Base-by-base conservation (phyloP, 2,113 vertebrate genomes). In the Triplophysa rosa region DNA sequence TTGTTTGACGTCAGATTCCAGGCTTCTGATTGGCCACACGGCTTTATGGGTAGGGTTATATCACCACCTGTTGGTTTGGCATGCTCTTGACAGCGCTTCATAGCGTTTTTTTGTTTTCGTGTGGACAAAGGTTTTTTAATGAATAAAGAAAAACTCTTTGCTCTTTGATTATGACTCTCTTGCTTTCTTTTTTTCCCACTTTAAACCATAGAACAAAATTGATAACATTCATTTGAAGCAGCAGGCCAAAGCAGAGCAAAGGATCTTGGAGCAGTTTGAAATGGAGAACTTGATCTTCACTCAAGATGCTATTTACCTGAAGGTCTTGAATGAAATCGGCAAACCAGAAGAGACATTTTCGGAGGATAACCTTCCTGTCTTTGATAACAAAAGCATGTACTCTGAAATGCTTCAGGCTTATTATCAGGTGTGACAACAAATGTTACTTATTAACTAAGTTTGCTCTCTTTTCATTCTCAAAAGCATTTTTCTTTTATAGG, bases 201-300 rank as follows among this genome's bases (percentile, higher is more conserved):
- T 29, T 29, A 29, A 29, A 29, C 23, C 2, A 5, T 56, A 86
- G 79, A 74, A 86, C 40, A 86, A 86, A 83, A 83, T 86, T 12
- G 56, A 84, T 17, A 81, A 86, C 63, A 86, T 86, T 47, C 85
- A 86, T 54, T 84, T 79, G 4, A 86, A 59, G 7, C 85, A 86
- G 56, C 75, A 81, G 40, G 75, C 16, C 17, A 84, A 83, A 59
- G 71, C 81, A 29, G 45, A 81, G 66, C 13, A 80, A 58, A 86
- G 85, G 64, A 77, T 86, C 64, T 23, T 61, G 37, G 85, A 86
- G 67, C 85, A 86, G 67, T 86, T 86, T 84, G 71, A 83, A 24
- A 86, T 86, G 83, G 85, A 86, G 76, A 67, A 82, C 21, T 64
- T 84, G 67, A 77, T 86, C 65, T 86, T 74, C 49, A 83, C 83